Percentiles rank a stretch among this genome's conserved stretches.
Evolutionary conservation across 2,888 invertebrate species (phyloP).

Genomic region (Orchesellides sinensis): DNA sequence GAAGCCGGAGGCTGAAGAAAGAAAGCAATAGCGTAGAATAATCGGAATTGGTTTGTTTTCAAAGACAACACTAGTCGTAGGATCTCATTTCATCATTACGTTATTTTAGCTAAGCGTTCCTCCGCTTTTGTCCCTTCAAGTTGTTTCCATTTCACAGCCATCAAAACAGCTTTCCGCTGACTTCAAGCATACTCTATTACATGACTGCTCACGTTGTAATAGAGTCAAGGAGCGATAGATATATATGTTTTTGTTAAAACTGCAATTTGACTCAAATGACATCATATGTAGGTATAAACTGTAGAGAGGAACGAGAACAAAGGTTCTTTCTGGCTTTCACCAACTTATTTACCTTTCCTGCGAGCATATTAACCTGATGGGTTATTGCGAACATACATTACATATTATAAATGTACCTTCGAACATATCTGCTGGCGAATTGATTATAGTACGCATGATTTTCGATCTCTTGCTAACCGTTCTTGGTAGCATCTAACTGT

Average conservation of each 20-base stretch:
- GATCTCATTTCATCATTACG: constrained; percentile 71
- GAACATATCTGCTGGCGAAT: no score
- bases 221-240: constrained; percentile 51
- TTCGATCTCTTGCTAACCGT: no score
- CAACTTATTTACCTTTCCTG: background rate
- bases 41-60: constrained; percentile 75
- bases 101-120: constrained; percentile 63
- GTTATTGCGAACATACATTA: no score
- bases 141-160: constrained; percentile 62
- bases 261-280: constrained; percentile 42
- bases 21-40: constrained; percentile 69
- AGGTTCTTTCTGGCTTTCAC: background rate
- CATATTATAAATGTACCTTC: no score
- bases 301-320: no score
- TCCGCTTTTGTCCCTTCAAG: constrained; percentile 56
- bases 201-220: constrained; percentile 36
- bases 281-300: no score
- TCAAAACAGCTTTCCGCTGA: constrained; percentile 60
- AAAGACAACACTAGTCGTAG: constrained; percentile 71
- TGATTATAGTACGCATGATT: no score
- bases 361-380: no score
- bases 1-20: constrained; percentile 50
- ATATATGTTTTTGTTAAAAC: constrained; percentile 47
- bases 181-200: constrained; percentile 40
- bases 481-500: no score